Evolutionary conservation across 2,888 invertebrate genomes (phyloP), one percentile per base, ranked within the genome.

Genomic region (Chirona hameri): DNA sequence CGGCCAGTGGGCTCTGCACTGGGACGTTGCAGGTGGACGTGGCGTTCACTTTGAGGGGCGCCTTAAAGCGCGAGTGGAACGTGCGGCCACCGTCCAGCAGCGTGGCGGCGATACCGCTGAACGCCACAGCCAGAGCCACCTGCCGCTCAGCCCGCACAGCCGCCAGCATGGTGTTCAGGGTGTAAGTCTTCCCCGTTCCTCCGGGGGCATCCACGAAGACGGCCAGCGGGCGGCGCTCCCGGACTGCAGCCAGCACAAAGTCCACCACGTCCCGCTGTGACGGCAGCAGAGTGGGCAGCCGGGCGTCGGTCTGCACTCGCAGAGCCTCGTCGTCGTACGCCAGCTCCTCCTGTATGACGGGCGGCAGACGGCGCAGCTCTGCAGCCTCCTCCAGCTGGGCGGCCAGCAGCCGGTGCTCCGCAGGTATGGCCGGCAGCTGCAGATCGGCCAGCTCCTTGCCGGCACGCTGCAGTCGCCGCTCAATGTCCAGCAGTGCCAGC

Each of bases 121-220:
- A 87, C 0, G 87, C 87, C 83, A 87, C 86, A 3, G 84, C 84
- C 79, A 84, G 82, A 29, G 83, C 84, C 81, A 83, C 79, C 27
- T 72, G 21, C 12, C 65, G n/a, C 14, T 82, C 27, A 24, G 76
- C 82, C n/a, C 82, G 52, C 18, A 83, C 72, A 21, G 52, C 29
- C 60, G 81, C 83, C 65, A 85, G 76, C 2, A 86, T 72, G 15
- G 83, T 82, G 83, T 85, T 86, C 82, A 87, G 87, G 0, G 88
- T 83, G 83, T 85, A 88, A 4, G 88, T 89, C 85, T 89, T 89
- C 3, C 88, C 89, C 39, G 87, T 87, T 27, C 88, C 89, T 12
- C 88, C 88, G 2, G 88, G 88, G 24, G 88, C 88, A 85, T 89
- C 88, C 14, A 88, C 82, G 84, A 88, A 87, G 79, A 60, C 21